Conservation (phyloP, 2,888 invertebrate genomes). For the Epistrophe grossulariae region DNA sequence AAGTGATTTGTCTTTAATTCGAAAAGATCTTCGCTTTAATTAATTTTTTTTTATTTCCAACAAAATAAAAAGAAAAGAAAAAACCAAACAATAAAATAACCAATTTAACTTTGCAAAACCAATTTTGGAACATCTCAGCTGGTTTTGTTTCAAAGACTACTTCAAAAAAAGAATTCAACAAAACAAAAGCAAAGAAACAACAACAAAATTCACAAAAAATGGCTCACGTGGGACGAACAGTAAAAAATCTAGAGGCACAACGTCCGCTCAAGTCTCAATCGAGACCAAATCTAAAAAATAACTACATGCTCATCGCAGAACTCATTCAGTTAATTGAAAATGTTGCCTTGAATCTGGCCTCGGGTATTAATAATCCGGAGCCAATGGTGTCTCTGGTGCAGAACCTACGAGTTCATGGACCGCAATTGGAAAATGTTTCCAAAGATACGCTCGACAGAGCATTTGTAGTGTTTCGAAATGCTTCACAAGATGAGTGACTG, state of each 20-base stretch:
- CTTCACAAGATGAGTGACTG: slow-evolving; percentile 93
- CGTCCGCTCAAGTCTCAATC: slow-evolving; percentile 88
- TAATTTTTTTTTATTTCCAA: slow-evolving; percentile 66
- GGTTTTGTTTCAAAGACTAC: slow-evolving; percentile 60
- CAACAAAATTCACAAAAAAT: slow-evolving; percentile 77
- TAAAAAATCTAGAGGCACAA: slow-evolving; percentile 90
- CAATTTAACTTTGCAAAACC: slow-evolving; percentile 49
- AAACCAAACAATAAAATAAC: slow-evolving; percentile 72
- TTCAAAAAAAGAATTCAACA: slow-evolving; percentile 57
- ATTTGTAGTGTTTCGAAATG: slow-evolving; percentile 94
- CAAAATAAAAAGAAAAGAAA: slow-evolving; percentile 76
- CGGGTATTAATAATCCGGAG: slow-evolving; percentile 89
- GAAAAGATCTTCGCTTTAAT: slow-evolving; percentile 78
- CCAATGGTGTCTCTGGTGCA: slow-evolving; percentile 91
- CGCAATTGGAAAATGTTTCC: slow-evolving; percentile 91
- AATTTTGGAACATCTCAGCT: slow-evolving; percentile 44
- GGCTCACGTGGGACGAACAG: slow-evolving; percentile 88
- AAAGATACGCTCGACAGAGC: slow-evolving; percentile 93
- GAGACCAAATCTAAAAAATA: slow-evolving; percentile 83
- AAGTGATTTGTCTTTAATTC: slow-evolving; percentile 80
- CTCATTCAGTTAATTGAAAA: slow-evolving; percentile 92
- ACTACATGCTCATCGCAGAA: slow-evolving; percentile 88
- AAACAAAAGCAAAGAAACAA: slow-evolving; percentile 53
- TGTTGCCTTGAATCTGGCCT: slow-evolving; percentile 90
- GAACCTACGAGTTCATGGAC: slow-evolving; percentile 91